Percentiles rank a stretch among this genome's conserved stretches.
Evolutionary conservation across 2,797 vertebrate genomes (phyloP).

Genomic region (Cygnus olor): DNA sequence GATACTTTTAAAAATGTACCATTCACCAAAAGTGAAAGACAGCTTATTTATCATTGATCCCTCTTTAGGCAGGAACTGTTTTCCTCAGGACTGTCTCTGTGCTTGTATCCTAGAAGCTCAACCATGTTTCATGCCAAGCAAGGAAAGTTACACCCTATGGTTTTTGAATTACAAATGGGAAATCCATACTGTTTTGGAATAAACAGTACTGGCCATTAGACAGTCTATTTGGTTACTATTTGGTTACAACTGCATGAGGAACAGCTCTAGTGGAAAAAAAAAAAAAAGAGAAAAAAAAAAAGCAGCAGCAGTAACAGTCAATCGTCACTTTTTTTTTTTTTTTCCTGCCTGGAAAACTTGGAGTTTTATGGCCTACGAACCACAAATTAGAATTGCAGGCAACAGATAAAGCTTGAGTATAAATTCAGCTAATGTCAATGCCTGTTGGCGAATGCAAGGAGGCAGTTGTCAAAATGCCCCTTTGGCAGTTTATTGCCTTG

Average conservation of each 20-base stretch:
- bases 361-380: constrained; percentile 45
- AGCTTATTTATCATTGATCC: background rate
- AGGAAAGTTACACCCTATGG: constrained; percentile 9
- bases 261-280: constrained; percentile 40
- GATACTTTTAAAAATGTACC: background rate
- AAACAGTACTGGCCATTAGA: constrained; percentile 28
- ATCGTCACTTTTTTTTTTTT: constrained; percentile 38
- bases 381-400: constrained; percentile 68
- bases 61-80: background rate
- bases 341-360: constrained; percentile 28
- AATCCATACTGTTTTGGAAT: constrained; percentile 44
- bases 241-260: constrained; percentile 54
- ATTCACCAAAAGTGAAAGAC: background rate
- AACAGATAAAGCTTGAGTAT: constrained; percentile 34
- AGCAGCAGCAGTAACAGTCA: constrained; percentile 53
- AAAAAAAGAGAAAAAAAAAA: constrained; percentile 23
- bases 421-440: background rate
- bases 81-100: background rate
- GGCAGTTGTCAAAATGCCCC: background rate
- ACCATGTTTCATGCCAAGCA: constrained; percentile 4
- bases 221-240: constrained; percentile 51
- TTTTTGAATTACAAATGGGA: constrained; percentile 59
- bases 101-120: background rate
- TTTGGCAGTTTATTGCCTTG: background rate
- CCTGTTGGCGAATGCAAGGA: background rate